Evolutionary conservation across 2,888 invertebrate genomes (phyloP).

Genomic region (Nephrotoma flavescens): DNA sequence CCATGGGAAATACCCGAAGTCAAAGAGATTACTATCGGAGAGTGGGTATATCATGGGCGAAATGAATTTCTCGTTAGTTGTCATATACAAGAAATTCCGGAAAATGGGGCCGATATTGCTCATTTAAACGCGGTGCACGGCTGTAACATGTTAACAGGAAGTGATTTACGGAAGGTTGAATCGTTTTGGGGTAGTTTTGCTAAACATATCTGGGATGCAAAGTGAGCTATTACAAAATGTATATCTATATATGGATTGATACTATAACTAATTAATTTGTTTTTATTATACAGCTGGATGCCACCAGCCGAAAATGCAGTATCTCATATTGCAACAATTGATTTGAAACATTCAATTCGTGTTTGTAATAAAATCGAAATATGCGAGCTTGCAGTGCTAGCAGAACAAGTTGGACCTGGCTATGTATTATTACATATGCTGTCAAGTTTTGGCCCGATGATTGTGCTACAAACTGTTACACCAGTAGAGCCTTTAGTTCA

Average conservation of each 20-base stretch:
- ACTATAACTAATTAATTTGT: background rate
- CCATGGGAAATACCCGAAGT: conserved; percentile 56
- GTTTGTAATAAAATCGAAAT: conserved; percentile 41
- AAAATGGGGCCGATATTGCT: conserved; percentile 75
- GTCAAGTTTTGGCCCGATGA: conserved; percentile 41
- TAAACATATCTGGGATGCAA: conserved; percentile 41
- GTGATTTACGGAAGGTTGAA: conserved; percentile 26
- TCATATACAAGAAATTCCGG: conserved; percentile 80
- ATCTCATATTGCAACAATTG: conserved; percentile 48
- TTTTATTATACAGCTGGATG: conserved; percentile 30
- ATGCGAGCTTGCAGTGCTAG: conserved; percentile 43
- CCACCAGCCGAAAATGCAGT: conserved; percentile 25
- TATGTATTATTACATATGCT: conserved; percentile 54
- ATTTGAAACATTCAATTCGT: conserved; percentile 46
- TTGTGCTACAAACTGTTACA: conserved; percentile 61
- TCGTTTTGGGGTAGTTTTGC: conserved; percentile 28
- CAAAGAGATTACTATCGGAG: conserved; percentile 36
- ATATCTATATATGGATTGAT: background rate
- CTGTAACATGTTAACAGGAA: conserved; percentile 39
- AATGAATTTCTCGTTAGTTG: conserved; percentile 64
- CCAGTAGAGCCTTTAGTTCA: conserved; percentile 65
- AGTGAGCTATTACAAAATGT: conserved; percentile 16
- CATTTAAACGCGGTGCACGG: conserved; percentile 68
- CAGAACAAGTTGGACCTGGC: conserved; percentile 63
- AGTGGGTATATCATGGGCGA: conserved; percentile 55